Evolutionary conservation across 2,113 vertebrate genomes (phyloP).

Genomic region (Campylorhamphus procurvoides): DNA sequence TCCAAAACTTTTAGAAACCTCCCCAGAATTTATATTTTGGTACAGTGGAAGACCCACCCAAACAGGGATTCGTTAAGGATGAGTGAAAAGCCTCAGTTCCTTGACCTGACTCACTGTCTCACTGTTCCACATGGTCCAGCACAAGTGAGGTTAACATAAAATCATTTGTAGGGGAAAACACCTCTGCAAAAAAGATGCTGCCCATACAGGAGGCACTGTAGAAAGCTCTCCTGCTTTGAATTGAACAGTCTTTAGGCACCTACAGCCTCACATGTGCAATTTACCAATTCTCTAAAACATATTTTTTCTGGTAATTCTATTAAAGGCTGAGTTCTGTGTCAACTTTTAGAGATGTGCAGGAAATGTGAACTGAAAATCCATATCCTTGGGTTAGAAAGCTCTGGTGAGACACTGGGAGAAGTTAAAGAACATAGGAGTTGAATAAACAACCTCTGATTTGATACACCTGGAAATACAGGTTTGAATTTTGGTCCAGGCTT

Average conservation of each 20-base stretch:
- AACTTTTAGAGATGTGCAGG: neutral
- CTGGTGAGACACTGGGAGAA: neutral
- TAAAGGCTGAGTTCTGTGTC: neutral
- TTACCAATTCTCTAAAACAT: neutral
- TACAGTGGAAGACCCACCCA: neutral
- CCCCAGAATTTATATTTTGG: neutral
- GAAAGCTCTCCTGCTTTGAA: neutral
- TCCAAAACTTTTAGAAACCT: neutral
- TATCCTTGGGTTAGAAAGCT: neutral
- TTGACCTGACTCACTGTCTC: neutral
- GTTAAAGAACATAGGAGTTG: neutral
- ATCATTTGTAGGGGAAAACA: neutral
- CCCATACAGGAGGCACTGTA: neutral
- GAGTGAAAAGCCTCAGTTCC: neutral
- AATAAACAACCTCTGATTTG: neutral
- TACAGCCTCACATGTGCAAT: neutral
- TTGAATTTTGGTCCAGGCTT: neutral
- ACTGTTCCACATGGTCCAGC: rapidly evolving
- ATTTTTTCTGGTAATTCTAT: neutral
- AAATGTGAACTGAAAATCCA: neutral
- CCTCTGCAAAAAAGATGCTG: neutral
- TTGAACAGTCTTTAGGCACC: neutral
- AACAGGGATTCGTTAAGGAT: neutral
- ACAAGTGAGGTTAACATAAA: neutral
- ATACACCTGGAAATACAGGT: neutral